These are phyloP conservation scores for Megaustenia siamemsis DNA, from an alignment of 2,888 invertebrate species.

Conservation along the genomic window DNA sequence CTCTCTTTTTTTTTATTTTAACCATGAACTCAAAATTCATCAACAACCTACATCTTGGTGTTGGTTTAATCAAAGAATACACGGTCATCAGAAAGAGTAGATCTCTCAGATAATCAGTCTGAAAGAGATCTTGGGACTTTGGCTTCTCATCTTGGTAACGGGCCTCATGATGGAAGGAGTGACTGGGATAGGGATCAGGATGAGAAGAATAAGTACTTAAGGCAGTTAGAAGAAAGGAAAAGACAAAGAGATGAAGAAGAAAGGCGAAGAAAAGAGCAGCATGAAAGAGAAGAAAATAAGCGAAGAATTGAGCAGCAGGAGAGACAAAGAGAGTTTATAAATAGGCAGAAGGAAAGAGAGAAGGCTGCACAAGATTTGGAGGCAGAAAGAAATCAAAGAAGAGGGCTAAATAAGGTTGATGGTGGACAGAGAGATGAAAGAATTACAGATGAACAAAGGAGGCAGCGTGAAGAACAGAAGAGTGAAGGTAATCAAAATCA, in stretches of 20 bases:
- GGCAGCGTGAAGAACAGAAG: neutral
- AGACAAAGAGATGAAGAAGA: slow-evolving; percentile 48
- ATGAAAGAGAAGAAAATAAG: slow-evolving; percentile 12
- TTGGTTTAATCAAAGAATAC: neutral
- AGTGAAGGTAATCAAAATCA: neutral
- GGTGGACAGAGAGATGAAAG: neutral
- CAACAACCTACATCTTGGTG: neutral
- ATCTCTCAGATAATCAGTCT: neutral
- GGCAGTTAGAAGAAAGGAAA: slow-evolving; percentile 46
- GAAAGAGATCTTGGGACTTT: slow-evolving; percentile 28
- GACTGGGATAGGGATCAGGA: neutral
- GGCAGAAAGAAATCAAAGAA: slow-evolving; percentile 19
- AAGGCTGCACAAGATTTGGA: slow-evolving; percentile 19
- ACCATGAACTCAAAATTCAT: neutral
- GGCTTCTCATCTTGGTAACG: slow-evolving; percentile 43
- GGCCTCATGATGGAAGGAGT: slow-evolving; percentile 3
- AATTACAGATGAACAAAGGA: neutral
- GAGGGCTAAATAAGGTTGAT: neutral
- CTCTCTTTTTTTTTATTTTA: neutral
- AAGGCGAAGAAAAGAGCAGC: neutral
- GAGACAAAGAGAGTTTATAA: neutral
- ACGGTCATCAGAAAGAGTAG: neutral
- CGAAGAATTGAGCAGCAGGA: slow-evolving; percentile 16
- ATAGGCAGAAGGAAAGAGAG: slow-evolving; percentile 8
- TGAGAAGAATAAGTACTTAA: slow-evolving; percentile 25